phyloP scores from a whole-genome alignment of 64 coral and sea anemone species.

The Montipora sp. region DNA sequence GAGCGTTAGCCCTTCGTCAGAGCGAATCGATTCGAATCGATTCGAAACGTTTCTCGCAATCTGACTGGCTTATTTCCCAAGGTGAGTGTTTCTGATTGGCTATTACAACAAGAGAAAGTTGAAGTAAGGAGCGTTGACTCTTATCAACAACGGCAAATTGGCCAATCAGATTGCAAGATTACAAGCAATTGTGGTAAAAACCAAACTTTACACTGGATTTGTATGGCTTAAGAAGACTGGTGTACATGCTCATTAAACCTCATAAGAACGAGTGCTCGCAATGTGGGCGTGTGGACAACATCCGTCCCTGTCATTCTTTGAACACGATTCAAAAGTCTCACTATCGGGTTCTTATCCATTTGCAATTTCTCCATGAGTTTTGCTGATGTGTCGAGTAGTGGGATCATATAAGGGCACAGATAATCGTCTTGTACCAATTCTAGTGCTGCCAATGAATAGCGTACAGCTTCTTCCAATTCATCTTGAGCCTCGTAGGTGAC shows the following conservation, averaged over 20 bases:
- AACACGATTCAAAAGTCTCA: slow-evolving; percentile 65
- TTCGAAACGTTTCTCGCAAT: no score
- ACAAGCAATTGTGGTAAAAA: no score
- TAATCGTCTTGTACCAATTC: slow-evolving; percentile 79
- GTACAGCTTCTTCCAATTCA: slow-evolving; percentile 79
- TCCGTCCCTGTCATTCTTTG: slow-evolving; percentile 72
- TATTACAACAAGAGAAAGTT: no score
- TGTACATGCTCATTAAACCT: slow-evolving; percentile 39
- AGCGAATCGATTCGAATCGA: no score
- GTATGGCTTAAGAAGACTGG: no score
- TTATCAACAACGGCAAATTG: no score
- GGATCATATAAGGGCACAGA: slow-evolving; percentile 77
- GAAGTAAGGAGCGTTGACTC: no score
- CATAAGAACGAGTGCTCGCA: slow-evolving; percentile 81
- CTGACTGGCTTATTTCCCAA: no score
- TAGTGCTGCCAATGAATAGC: slow-evolving; percentile 81
- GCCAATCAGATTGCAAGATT: no score
- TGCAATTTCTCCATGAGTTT: slow-evolving; percentile 69
- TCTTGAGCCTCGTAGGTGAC: slow-evolving; percentile 67
- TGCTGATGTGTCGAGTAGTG: slow-evolving; percentile 78
- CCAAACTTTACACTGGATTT: no score
- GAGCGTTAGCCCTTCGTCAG: no score
- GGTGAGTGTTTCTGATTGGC: no score
- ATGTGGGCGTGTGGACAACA: slow-evolving; percentile 62
- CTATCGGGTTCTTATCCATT: slow-evolving; percentile 67